A percentile compares a stretch with the other conserved stretches of the same genome.
Conservation (phyloP, 2,113 vertebrate genomes). For the Labrus mixtus region DNA sequence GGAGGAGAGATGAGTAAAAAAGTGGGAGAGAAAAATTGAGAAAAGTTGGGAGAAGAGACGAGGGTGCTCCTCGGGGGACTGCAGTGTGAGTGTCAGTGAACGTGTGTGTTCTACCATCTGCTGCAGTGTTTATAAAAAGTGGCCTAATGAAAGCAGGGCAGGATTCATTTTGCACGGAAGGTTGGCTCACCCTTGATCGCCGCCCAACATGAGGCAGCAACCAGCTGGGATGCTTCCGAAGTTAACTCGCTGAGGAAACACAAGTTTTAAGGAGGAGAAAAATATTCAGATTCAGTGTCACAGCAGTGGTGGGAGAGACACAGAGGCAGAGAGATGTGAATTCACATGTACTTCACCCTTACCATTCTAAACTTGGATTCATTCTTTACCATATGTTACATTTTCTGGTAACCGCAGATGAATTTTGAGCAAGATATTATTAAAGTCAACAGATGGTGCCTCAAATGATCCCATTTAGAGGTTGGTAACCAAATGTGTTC, state of each 20-base stretch:
- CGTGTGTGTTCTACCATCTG: conserved; percentile 72
- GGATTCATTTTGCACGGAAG: conserved; percentile 62
- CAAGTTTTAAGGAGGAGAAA: conserved; percentile 19
- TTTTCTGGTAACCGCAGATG: too few species aligned
- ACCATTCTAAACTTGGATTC: neutral
- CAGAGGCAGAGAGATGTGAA: too few species aligned
- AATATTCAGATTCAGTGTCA: neutral
- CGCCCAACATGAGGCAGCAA: conserved; percentile 32
- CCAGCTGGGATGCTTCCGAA: conserved; percentile 39
- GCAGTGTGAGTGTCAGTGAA: conserved; percentile 50
- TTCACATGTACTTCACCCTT: neutral
- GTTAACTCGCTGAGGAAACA: conserved; percentile 27
- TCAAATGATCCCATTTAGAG: neutral
- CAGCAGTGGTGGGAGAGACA: too few species aligned
- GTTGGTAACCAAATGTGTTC: too few species aligned
- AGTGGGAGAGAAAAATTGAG: conserved; percentile 42
- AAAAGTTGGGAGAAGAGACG: conserved; percentile 68
- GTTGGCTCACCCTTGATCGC: conserved; percentile 53
- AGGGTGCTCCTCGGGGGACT: conserved; percentile 63
- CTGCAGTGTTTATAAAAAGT: conserved; percentile 68
- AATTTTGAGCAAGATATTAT: neutral
- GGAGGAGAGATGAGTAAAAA: conserved; percentile 54
- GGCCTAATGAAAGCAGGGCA: conserved; percentile 69
- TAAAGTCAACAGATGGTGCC: neutral
- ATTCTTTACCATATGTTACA: neutral